Evolutionary conservation across 2,797 vertebrate genomes (phyloP), one percentile per base, ranked within the genome.

Genomic region (Staurois parvus): DNA sequence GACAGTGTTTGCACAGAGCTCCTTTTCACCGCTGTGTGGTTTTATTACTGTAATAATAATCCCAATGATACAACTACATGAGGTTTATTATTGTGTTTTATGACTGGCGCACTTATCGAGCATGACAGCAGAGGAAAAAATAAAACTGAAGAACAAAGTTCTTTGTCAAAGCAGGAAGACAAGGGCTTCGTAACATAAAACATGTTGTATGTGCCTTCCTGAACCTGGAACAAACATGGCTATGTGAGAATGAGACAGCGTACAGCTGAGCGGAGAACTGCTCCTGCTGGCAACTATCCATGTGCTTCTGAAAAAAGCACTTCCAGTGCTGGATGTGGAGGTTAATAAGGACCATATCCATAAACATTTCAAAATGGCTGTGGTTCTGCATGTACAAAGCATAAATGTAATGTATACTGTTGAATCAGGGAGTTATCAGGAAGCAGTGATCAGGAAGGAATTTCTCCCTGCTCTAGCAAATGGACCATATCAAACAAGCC

Each of bases 31-130:
- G 70, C 67, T 81, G 68, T 81, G 68, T 62, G 79, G 68, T 81
- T 81, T 81, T 81, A 81, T 81, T 81, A 81, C 79, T 59, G 68
- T 56, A 37, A 81, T 81, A 81, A 81, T 81, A 81, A 81, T 72
- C 68, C 48, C 67, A 81, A 81, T 81, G 68, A 81, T 81, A 81
- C 68, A 72, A 81, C 79, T 81, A 81, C 79, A 81, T 72, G 79
- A 81, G 79, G 79, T 81, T 81, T 81, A 81, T 81, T 81, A 72
- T 81, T 72, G 79, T 81, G 79, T 81, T 81, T 81, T 81, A 72
- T 81, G 79, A 29, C 79, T 28, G 79, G 45, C 68, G 79, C 79
- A 59, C 30, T 81, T 81, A 81, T 81, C 48, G 79, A 81, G 79
- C 79, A 81, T 81, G 79, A 81, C 79, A 81, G 48, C 68, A 62